Evolutionary conservation across 2,113 vertebrate species (phyloP), one percentile per base, ranked within the genome.

Genomic region (Neofelis nebulosa): DNA sequence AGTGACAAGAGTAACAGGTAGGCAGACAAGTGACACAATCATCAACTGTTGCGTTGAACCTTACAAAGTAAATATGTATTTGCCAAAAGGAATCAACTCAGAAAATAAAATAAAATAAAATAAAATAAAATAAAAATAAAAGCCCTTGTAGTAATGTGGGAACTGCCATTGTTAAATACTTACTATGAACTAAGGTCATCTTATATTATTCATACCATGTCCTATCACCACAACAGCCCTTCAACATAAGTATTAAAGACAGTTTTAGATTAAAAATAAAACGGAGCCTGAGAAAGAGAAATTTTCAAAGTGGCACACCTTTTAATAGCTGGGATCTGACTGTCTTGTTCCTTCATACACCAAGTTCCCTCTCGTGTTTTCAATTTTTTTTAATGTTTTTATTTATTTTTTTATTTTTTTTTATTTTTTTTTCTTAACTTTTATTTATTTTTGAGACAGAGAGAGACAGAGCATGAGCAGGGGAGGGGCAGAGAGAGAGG

Each of bases 241-340:
- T 94, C 76, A 88, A 87, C 94, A 71, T n/a, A 27, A 29, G 50
- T 36, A 86, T 19, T 38, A 79, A 61, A 45, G 55, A 78, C 14
- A 81, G 27, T 68, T 84, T 88, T 41, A 85, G n/a, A 93, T 63
- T 92, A 41, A 96, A 95, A 80, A 93, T 73, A 79, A 93, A 96
- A 41, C 8, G 9, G 38, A 95, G 6, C 13, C 31, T 68, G 38
- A 94, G n/a, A 86, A 93, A 48, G 52, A 15, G 63, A 65, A 84
- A 93, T 84, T 63, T 90, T 92, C 45, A 50, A 57, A 69, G 23
- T 41, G 33, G 76, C 73, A 73, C 8, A 65, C 11, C 3, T 80
- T 94, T 91, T 93, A 93, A 81, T 84, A 33, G 57, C 21, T 76
- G 41, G 50, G 9, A 69, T 81, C 69, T 55, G 23, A 55, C 5